phyloP scores from a whole-genome alignment of 2,113 vertebrate species.

The Ictalurus furcatus region DNA sequence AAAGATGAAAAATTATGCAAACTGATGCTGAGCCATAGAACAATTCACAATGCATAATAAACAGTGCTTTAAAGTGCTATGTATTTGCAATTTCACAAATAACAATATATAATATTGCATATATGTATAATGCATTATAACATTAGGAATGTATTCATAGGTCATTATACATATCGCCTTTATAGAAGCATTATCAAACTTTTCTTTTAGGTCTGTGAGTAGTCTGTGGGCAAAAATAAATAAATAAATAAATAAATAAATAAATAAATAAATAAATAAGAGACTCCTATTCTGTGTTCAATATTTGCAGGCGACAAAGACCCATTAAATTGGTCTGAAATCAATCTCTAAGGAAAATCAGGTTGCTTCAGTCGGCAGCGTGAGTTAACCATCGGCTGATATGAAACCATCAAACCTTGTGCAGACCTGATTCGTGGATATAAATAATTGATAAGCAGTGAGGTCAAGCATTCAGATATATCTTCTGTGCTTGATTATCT shows the following conservation, averaged over 20 bases:
- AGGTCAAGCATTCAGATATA: constrained; percentile 10
- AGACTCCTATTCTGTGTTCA: constrained; percentile 39
- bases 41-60: neutral
- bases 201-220: neutral
- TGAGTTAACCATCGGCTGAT: constrained; percentile 46
- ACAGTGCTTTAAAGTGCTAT: neutral
- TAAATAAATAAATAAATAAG: constrained; percentile 25
- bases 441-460: constrained; percentile 45
- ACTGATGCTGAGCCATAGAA: neutral
- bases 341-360: constrained; percentile 51
- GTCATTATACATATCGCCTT: neutral
- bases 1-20: neutral
- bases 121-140: neutral
- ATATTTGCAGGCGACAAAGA: constrained; percentile 48
- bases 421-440: constrained; percentile 40
- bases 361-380: constrained; percentile 39
- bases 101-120: neutral
- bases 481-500: neutral
- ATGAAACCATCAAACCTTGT: constrained; percentile 44
- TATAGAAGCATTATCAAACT: neutral
- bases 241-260: constrained; percentile 26
- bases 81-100: neutral
- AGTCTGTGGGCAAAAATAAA: neutral
- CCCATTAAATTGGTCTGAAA: constrained; percentile 49
- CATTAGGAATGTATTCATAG: neutral